These are phyloP conservation scores for Chlamydotis undulata DNA, from an alignment of 2,113 vertebrate genomes.

Conservation along the genomic window DNA sequence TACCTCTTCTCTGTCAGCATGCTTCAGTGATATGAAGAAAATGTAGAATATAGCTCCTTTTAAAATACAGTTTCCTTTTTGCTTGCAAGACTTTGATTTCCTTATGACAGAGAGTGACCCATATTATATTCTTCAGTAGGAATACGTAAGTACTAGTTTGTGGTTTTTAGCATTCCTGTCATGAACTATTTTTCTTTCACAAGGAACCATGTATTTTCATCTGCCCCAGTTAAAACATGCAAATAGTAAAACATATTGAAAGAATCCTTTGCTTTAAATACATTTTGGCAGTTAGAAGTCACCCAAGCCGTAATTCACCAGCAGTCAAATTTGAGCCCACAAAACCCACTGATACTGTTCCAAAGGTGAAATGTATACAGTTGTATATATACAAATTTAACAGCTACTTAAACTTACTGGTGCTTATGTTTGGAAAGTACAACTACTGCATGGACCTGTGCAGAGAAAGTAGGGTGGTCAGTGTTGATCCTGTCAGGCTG, in stretches of 20 bases:
- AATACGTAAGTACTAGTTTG: slow-evolving; percentile 5
- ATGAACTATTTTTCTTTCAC: background rate
- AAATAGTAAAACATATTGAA: background rate
- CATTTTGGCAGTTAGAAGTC: background rate
- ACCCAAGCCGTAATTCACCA: background rate
- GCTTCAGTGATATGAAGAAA: background rate
- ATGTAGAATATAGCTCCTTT: background rate
- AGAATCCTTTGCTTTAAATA: background rate
- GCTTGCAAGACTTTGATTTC: background rate
- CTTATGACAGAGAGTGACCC: background rate
- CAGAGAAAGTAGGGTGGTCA: background rate
- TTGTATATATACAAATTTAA: background rate
- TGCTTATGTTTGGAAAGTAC: background rate
- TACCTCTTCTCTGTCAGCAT: background rate
- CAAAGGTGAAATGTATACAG: background rate
- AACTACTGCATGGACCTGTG: background rate
- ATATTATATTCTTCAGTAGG: background rate
- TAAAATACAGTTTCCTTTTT: background rate
- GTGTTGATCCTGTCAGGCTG: background rate
- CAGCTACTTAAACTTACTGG: background rate
- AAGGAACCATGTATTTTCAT: background rate
- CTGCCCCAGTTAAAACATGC: background rate
- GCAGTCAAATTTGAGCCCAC: background rate
- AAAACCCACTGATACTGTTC: background rate
- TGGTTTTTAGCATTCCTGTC: background rate